Evolutionary conservation across 2,113 vertebrate genomes (phyloP), one percentile per base, ranked within the genome.

Genomic region (Accipiter virgatus): DNA sequence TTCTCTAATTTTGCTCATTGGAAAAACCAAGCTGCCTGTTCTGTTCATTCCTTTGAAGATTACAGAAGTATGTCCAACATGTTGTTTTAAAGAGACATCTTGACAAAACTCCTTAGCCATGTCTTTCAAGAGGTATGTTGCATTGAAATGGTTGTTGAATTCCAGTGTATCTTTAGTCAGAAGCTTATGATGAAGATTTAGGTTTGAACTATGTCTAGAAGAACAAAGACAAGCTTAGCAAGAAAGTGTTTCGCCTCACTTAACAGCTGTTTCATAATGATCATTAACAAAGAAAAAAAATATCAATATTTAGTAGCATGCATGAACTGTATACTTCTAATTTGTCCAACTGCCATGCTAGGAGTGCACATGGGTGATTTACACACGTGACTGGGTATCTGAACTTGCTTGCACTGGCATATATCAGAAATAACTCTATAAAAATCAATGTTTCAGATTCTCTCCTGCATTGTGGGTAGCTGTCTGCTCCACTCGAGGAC

Each of bases 151-250:
- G 78, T 98, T 95, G 52, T 97, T 89, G 56, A 98, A 95, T 86
- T 98, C 98, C 96, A 98, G 92, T 40, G 98, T 97, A 95, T 99
- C 99, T 98, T 98, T 99, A 98, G 98, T 99, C 98, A 99, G 97
- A 93, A 98, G 98, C 98, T 99, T 99, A 95, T 99, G 99, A 97
- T 99, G 99, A 91, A 99, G 98, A 96, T 98, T 99, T 95, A 99
- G 93, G 98, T 99, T 99, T 80, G 99, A 99, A 98, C 99, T 99
- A 98, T 99, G 99, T 98, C 99, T 99, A 96, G 47, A 82, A 98
- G 93, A 98, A 96, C 63, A 96, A 98, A 97, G 96, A 97, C 88
- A 97, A 81, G 36, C 93, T 98, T 96, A 98, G 97, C 81, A 71
- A 93, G 91, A 94, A 95, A 91, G 58, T 62, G 89, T 89, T 97